Percentiles rank a stretch among this genome's conserved stretches.
Evolutionary conservation across 2,113 vertebrate genomes (phyloP).

Genomic region (Cephalopterus ornatus): DNA sequence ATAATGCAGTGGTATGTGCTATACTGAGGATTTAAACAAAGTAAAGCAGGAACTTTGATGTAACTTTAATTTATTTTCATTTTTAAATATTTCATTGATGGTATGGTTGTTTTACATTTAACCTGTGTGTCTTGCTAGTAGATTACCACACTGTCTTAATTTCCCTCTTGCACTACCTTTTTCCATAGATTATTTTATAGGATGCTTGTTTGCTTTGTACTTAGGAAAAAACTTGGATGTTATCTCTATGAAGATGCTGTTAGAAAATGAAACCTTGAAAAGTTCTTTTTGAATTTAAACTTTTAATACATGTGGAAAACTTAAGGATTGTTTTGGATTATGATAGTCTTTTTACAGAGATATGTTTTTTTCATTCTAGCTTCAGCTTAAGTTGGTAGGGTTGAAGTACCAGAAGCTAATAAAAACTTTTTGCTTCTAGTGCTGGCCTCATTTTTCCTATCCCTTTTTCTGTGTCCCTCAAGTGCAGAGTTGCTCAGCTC

Average conservation of each 20-base stretch:
- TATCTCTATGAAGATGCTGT: constrained; percentile 67
- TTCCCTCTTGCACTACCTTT: constrained; percentile 25
- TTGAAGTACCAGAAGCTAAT: constrained; percentile 47
- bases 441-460: background rate
- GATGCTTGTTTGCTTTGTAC: constrained; percentile 58
- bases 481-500: background rate
- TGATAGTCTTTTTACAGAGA: constrained; percentile 32
- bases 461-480: background rate
- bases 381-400: constrained; percentile 27
- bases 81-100: constrained; percentile 53
- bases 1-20: constrained; percentile 13
- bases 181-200: constrained; percentile 23
- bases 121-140: constrained; percentile 46
- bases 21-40: background rate
- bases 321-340: constrained; percentile 19
- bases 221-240: constrained; percentile 58
- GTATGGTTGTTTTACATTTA: constrained; percentile 59
- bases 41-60: constrained; percentile 52
- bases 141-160: constrained; percentile 6
- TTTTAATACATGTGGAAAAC: constrained; percentile 10
- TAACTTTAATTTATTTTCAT: constrained; percentile 78
- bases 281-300: constrained; percentile 51
- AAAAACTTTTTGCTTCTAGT: constrained; percentile 44
- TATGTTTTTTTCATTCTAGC: constrained; percentile 14
- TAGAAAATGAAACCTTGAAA: constrained; percentile 6